Percentiles rank a stretch among this genome's conserved stretches.
Evolutionary conservation across 2,113 vertebrate genomes (phyloP).

Genomic region (Lepus americanus): DNA sequence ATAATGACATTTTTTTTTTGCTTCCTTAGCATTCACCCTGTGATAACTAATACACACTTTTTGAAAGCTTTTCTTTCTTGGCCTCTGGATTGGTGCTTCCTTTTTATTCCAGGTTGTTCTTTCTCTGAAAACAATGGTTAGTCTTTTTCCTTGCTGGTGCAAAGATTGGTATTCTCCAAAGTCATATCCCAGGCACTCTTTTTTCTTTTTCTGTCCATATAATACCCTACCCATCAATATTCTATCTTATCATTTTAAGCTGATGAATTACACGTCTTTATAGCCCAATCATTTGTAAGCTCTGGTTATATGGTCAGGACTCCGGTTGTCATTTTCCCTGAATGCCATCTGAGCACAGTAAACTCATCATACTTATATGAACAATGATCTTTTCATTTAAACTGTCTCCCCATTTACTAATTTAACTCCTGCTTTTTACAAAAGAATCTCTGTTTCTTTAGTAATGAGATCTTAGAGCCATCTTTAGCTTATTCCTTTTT

Average conservation of each 20-base stretch:
- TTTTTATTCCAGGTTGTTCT: background rate
- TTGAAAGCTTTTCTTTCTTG: background rate
- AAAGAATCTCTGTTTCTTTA: background rate
- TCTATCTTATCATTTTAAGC: background rate
- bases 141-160: background rate
- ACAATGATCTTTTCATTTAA: background rate
- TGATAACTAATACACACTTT: background rate
- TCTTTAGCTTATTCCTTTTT: background rate
- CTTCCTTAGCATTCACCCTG: background rate
- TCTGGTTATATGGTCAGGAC: background rate
- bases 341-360: background rate
- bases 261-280: background rate
- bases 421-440: slow-evolving; percentile 39
- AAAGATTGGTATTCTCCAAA: background rate
- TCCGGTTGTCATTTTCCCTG: background rate
- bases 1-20: background rate
- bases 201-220: background rate
- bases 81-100: background rate
- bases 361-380: background rate
- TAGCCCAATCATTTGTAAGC: background rate
- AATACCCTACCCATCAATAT: background rate
- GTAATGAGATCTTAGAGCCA: slow-evolving; percentile 7
- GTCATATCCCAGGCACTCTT: background rate
- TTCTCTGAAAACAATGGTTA: background rate
- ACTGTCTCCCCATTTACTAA: background rate